Conservation (phyloP, 2,113 vertebrate genomes). For the Probosciger aterrimus region DNA sequence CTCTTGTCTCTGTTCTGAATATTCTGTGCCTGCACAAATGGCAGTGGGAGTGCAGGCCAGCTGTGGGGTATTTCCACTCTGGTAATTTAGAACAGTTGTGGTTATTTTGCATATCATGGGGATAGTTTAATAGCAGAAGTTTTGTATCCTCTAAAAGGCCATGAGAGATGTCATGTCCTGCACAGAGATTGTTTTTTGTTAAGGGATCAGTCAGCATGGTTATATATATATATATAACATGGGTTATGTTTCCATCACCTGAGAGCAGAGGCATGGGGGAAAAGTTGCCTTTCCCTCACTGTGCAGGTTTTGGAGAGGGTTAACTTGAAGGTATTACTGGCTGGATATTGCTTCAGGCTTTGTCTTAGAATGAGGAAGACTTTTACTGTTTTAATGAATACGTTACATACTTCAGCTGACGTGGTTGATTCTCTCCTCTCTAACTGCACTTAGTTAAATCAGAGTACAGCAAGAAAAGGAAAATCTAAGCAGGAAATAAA, state of each 20-base stretch:
- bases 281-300: background rate
- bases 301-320: background rate
- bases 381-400: background rate
- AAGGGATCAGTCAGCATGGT: background rate
- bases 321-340: background rate
- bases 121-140: background rate
- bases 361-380: background rate
- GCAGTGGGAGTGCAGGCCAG: conserved; percentile 10
- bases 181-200: background rate
- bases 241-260: background rate
- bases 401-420: background rate
- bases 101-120: background rate
- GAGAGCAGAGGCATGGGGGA: background rate
- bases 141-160: background rate
- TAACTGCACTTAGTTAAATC: background rate
- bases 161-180: background rate
- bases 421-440: background rate
- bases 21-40: conserved; percentile 24
- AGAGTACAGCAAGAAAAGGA: background rate
- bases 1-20: background rate
- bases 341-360: background rate
- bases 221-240: too few species aligned
- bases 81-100: background rate
- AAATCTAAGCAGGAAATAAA: conserved; percentile 25
- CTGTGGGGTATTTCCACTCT: conserved; percentile 28